These are phyloP conservation scores for Yasuhikotakia modesta DNA, from an alignment of 2,797 vertebrate species.

Conservation along the genomic window DNA sequence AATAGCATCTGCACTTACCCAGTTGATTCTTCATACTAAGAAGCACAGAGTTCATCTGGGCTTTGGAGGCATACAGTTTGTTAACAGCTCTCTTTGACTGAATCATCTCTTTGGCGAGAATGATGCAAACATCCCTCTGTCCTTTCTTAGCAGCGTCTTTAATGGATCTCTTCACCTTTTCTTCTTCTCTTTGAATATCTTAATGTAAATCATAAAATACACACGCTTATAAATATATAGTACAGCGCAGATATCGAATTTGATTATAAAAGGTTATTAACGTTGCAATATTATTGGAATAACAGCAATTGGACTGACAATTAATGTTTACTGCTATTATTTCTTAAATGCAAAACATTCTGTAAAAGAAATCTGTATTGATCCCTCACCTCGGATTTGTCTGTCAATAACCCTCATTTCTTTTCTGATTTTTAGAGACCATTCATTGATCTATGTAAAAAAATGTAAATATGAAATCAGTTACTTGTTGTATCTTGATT, in stretches of 20 bases:
- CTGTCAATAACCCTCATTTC: constrained; percentile 95
- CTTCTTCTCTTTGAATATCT: constrained; percentile 97
- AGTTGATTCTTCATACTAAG: constrained; percentile 99
- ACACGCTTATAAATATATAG: background rate
- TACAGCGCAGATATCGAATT: background rate
- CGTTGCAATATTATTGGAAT: background rate
- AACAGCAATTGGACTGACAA: background rate
- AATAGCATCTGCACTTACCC: constrained; percentile 77
- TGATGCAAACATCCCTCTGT: constrained; percentile 90
- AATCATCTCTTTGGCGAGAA: constrained; percentile 94
- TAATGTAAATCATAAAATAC: constrained; percentile 42
- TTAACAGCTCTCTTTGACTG: constrained; percentile 87
- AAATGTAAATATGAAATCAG: constrained; percentile 18
- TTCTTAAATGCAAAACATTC: background rate
- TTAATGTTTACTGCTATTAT: background rate
- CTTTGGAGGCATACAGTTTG: constrained; percentile 95
- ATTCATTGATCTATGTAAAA: constrained; percentile 86
- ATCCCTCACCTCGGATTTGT: constrained; percentile 91
- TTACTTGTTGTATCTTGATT: constrained; percentile 13
- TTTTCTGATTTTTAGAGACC: constrained; percentile 85
- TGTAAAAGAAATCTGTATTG: background rate
- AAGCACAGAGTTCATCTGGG: constrained; percentile 95
- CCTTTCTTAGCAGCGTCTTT: constrained; percentile 97
- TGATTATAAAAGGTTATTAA: background rate
- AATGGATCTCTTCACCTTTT: constrained; percentile 95